Evolutionary conservation across 2,888 invertebrate genomes (phyloP).

Genomic region (Hyposoter didymator): DNA sequence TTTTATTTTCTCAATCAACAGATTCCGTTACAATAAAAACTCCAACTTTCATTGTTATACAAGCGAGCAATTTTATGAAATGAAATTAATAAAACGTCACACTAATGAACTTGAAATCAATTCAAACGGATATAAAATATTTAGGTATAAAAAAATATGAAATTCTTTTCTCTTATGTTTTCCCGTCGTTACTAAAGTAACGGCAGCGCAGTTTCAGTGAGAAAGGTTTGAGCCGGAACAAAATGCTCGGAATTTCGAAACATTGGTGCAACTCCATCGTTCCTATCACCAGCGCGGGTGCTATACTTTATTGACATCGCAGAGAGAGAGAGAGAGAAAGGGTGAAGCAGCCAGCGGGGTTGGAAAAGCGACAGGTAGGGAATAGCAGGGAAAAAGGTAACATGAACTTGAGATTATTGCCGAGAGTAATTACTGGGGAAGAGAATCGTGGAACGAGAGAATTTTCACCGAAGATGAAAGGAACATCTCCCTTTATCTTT

Average conservation of each 20-base stretch:
- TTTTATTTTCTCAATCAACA: too few species aligned
- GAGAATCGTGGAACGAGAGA: constrained; percentile 28
- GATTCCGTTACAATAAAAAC: too few species aligned
- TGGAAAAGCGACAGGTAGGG: background rate
- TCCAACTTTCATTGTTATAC: too few species aligned
- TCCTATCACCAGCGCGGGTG: background rate
- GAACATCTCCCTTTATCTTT: constrained; percentile 3
- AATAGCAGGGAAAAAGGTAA: background rate
- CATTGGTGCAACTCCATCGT: constrained; percentile 4
- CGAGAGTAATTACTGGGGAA: constrained; percentile 43
- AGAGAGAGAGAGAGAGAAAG: background rate
- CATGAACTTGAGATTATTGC: constrained; percentile 23
- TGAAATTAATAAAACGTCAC: too few species aligned
- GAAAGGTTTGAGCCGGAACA: background rate
- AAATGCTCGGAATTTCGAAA: background rate
- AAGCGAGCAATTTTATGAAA: too few species aligned
- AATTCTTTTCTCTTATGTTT: too few species aligned
- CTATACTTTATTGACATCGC: background rate
- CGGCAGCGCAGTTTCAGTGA: too few species aligned
- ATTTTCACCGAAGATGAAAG: constrained; percentile 8
- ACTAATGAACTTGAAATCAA: too few species aligned
- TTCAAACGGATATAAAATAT: too few species aligned
- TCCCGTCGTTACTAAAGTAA: too few species aligned
- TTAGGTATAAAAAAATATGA: too few species aligned
- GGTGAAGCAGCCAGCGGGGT: background rate